Percentiles rank a stretch among this genome's conserved stretches.
Evolutionary conservation across 2,113 vertebrate genomes (phyloP).

Genomic region (Grantiella picta): DNA sequence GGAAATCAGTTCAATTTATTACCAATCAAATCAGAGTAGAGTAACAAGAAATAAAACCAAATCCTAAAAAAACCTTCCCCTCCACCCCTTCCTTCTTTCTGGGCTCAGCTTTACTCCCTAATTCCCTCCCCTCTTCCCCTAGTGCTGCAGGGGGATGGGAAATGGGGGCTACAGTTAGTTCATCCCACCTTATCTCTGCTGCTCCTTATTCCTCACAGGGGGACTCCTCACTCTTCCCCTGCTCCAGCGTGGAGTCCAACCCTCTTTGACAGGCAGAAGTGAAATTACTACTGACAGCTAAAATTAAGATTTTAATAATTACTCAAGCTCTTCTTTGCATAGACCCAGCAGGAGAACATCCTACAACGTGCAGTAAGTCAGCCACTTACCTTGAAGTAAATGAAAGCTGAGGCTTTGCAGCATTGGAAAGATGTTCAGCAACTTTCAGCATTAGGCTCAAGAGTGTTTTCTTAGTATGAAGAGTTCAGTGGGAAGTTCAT

Average conservation of each 20-base stretch:
- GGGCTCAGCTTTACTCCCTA: background rate
- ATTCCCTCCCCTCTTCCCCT: background rate
- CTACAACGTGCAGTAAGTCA: background rate
- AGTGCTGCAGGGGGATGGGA: background rate
- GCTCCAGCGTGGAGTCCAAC: background rate
- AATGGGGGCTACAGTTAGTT: background rate
- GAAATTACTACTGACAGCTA: slow-evolving; percentile 35
- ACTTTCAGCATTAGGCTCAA: background rate
- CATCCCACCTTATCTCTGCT: background rate
- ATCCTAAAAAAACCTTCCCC: background rate
- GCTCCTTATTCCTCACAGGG: background rate
- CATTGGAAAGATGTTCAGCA: background rate
- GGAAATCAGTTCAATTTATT: background rate
- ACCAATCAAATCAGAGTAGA: background rate
- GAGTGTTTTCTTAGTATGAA: background rate
- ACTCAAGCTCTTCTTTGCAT: background rate
- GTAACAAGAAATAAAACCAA: background rate
- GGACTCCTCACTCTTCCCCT: background rate
- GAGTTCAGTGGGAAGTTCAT: background rate
- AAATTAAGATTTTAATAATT: slow-evolving; percentile 45
- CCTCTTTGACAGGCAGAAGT: background rate
- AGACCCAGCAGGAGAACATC: slow-evolving; percentile 39
- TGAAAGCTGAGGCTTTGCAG: slow-evolving; percentile 11
- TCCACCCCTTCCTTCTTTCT: background rate
- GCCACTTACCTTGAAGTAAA: background rate